Evolutionary conservation across 2,797 vertebrate genomes (phyloP).

Genomic region (Thaleichthys pacificus): DNA sequence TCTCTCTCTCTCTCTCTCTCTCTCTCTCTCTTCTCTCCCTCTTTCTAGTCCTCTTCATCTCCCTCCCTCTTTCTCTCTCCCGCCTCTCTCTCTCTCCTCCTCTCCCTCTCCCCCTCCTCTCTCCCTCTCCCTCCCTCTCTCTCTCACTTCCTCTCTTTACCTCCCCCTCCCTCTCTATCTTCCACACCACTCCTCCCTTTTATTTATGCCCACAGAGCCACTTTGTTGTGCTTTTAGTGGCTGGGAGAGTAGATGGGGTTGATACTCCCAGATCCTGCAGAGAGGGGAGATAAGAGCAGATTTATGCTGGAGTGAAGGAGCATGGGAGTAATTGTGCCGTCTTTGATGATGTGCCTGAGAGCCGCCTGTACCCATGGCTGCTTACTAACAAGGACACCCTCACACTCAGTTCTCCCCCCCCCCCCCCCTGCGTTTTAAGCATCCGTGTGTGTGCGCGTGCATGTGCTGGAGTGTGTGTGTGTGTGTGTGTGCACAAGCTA

Average conservation of each 20-base stretch:
- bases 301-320: constrained; percentile 71
- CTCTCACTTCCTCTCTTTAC: constrained; percentile 36
- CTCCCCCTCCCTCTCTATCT: constrained; percentile 1
- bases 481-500: constrained; percentile 22
- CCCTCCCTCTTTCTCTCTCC: too few species aligned
- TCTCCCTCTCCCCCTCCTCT: too few species aligned
- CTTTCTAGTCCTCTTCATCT: too few species aligned
- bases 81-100: too few species aligned
- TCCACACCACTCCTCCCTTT: constrained; percentile 57
- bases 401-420: constrained; percentile 63
- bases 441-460: not conserved
- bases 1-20: too few species aligned
- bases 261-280: constrained; percentile 73
- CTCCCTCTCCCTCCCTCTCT: too few species aligned
- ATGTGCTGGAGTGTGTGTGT: constrained; percentile 22
- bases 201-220: constrained; percentile 70
- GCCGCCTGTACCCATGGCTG: constrained; percentile 60
- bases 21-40: too few species aligned
- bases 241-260: constrained; percentile 71
- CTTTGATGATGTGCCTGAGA: constrained; percentile 76
- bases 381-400: constrained; percentile 73
- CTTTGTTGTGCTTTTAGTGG: constrained; percentile 75
- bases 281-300: constrained; percentile 73
- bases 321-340: constrained; percentile 70
- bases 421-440: constrained; percentile 53